Evolutionary conservation across 2,113 vertebrate genomes (phyloP), one percentile per base, ranked within the genome.

Genomic region (Malurus melanocephalus): DNA sequence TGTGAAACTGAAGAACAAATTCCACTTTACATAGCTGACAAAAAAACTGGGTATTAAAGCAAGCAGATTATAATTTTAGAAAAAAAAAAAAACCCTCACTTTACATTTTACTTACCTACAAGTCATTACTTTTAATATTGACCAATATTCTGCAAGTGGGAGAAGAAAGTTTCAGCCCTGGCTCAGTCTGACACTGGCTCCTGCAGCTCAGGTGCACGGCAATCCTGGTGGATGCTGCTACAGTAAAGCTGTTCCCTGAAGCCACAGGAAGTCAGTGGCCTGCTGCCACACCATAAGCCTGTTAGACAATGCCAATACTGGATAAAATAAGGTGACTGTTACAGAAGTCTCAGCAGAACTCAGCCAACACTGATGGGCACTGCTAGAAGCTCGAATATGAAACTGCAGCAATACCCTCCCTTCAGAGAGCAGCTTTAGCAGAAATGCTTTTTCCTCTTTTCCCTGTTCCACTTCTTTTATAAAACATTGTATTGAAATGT

Each of bases 261-360:
- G 89, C 57, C 72, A n/a, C 66, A 79, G 52, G 32, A 76, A 79
- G 49, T 10, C 80, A 80, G 40, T 0, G 4, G 88, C 73, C 86
- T 65, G 51, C 74, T 88, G 82, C 73, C 32, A 49, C 8, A 67
- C 51, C 35, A 26, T 35, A 80, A 84, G 15, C 17, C 64, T 74
- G 57, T 55, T 92, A 71, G 66, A 92, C 78, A 91, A 78, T 40
- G 80, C 71, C 83, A 84, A 11, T 51, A 52, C 10, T 62, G n/a
- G 33, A 74, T 45, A 96, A 79, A 92, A 40, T 20, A 90, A 80
- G 57, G 43, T 32, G 45, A 74, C 51, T 65, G 45, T 43, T 43
- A 38, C 33, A 33, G 22, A 28, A 78, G 73, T 67, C 85, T 81
- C 89, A 60, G 46, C 18, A 93, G 77, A 52, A 40, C 10, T 26